A percentile compares a stretch with the other conserved stretches of the same genome.
Evolutionary conservation across 2,797 vertebrate species (phyloP).

Genomic region (Protosalanx chinensis): DNA sequence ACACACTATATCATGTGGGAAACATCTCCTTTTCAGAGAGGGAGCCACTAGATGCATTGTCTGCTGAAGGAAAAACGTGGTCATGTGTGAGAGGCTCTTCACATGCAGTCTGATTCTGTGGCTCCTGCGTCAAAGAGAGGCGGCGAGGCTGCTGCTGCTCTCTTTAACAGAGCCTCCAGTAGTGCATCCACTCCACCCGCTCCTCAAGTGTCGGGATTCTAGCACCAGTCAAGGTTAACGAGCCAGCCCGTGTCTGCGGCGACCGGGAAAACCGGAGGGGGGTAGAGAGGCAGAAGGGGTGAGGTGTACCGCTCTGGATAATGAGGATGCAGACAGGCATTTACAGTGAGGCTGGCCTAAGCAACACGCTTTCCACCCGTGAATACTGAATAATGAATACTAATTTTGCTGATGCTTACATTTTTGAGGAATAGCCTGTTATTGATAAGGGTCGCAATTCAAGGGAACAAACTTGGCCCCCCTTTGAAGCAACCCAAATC

Average conservation of each 20-base stretch:
- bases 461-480: constrained; percentile 10
- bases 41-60: neutral
- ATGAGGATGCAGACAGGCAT: constrained; percentile 61
- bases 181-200: constrained; percentile 13
- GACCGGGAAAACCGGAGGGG: constrained; percentile 55
- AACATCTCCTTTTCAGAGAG: neutral
- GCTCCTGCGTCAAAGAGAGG: constrained; percentile 10
- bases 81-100: neutral
- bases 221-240: constrained; percentile 75
- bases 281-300: constrained; percentile 40
- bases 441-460: neutral
- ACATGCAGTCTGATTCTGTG: neutral
- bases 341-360: constrained; percentile 39
- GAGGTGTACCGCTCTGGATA: constrained; percentile 42
- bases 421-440: neutral
- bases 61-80: too few species aligned
- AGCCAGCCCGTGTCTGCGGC: constrained; percentile 69
- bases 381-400: neutral
- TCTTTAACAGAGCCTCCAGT: neutral
- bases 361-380: constrained; percentile 29
- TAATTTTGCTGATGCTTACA: neutral
- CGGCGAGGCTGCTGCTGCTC: neutral
- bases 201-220: constrained; percentile 70
- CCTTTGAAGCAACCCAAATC: constrained; percentile 29
- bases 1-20: too few species aligned